A percentile compares a stretch with the other conserved stretches of the same genome.
Evolutionary conservation across 2,113 vertebrate genomes (phyloP).

Genomic region (Crotalus viridis): DNA sequence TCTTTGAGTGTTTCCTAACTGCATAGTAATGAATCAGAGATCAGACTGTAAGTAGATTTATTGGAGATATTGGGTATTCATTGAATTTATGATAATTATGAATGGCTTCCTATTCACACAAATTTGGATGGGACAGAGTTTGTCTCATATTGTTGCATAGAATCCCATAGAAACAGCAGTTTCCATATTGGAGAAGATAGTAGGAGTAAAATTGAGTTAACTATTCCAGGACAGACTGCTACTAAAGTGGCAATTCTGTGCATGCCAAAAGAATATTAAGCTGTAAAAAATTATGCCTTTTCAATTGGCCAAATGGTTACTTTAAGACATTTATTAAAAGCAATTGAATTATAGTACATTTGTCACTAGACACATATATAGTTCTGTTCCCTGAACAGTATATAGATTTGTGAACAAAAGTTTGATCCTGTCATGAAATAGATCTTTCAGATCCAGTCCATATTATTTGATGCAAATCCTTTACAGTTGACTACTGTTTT

Average conservation of each 20-base stretch:
- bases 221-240: background rate
- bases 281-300: constrained; percentile 31
- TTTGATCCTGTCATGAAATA: background rate
- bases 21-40: constrained; percentile 22
- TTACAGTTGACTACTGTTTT: background rate
- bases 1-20: background rate
- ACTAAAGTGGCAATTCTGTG: background rate
- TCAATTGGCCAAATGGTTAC: constrained; percentile 14
- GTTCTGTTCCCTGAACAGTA: background rate
- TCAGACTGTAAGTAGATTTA: background rate
- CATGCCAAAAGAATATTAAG: constrained; percentile 1
- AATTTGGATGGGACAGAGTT: background rate
- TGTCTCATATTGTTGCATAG: background rate
- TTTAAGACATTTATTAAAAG: constrained; percentile 24
- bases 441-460: background rate
- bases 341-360: constrained; percentile 19
- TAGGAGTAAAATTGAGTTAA: background rate
- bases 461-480: background rate
- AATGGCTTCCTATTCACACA: background rate
- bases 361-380: constrained; percentile 27
- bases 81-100: background rate
- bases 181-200: background rate
- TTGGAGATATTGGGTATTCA: background rate
- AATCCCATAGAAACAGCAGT: background rate
- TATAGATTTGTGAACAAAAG: background rate